Percentiles rank a stretch among this genome's conserved stretches.
Conservation (phyloP, 2,888 invertebrate genomes). For the Candidula unifasciata region DNA sequence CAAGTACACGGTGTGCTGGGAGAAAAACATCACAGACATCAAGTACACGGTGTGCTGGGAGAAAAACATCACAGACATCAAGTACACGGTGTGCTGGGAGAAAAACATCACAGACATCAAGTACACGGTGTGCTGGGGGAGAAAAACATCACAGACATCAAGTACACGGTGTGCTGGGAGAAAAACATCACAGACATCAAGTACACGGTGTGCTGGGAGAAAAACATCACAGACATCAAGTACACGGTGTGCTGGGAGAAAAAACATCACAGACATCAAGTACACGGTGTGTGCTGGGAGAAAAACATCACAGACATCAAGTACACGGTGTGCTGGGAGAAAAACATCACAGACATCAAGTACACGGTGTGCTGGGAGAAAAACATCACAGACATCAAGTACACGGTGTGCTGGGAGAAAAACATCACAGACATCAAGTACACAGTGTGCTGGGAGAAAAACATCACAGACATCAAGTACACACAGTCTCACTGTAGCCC, state of each 20-base stretch:
- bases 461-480: neutral
- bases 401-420: no score
- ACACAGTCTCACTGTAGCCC: no score
- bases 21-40: slow-evolving; percentile 42
- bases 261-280: slow-evolving; percentile 56
- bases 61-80: neutral
- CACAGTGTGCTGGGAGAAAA: no score
- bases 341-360: slow-evolving; percentile 56
- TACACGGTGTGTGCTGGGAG: slow-evolving; percentile 64
- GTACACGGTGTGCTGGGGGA: slow-evolving; percentile 63
- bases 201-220: slow-evolving; percentile 62
- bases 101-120: slow-evolving; percentile 56
- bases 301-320: neutral
- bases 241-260: no score
- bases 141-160: neutral
- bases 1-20: no score
- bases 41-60: slow-evolving; percentile 66
- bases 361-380: slow-evolving; percentile 62
- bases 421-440: neutral
- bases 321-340: no score
- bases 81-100: no score
- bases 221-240: neutral
- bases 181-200: slow-evolving; percentile 56
- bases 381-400: neutral
- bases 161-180: no score